A percentile compares a stretch with the other conserved stretches of the same genome.
These are phyloP conservation scores for Phaethornis superciliosus DNA, from an alignment of 2,113 vertebrate species.

Conservation along the genomic window DNA sequence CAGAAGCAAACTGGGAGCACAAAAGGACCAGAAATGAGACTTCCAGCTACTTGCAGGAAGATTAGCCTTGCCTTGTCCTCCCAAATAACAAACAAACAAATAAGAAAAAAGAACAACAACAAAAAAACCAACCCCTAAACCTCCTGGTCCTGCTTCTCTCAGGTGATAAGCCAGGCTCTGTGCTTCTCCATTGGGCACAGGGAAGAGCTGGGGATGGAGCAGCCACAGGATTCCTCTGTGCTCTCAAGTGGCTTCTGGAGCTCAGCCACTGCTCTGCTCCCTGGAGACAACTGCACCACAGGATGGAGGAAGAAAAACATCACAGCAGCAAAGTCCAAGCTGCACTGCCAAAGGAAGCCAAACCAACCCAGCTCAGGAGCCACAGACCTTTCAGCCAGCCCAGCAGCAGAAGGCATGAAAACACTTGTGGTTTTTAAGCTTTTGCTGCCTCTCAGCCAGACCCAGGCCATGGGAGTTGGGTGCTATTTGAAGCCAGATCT, in stretches of 20 bases:
- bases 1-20: not conserved
- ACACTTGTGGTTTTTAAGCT: not conserved
- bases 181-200: fast-evolving
- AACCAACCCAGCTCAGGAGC: not conserved
- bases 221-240: not conserved
- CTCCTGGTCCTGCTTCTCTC: not conserved
- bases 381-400: not conserved
- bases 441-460: not conserved
- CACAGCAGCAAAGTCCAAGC: not conserved
- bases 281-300: not conserved
- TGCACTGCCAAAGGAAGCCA: not conserved
- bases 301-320: not conserved
- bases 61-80: not conserved
- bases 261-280: not conserved
- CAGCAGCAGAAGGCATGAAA: not conserved
- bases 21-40: not conserved
- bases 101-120: not conserved
- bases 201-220: not conserved
- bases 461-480: fast-evolving
- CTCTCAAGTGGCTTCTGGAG: not conserved
- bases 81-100: not conserved
- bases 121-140: too few species aligned
- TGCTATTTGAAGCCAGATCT: fast-evolving
- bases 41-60: not conserved
- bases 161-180: fast-evolving